Conservation (phyloP, 2,113 vertebrate genomes). For the Percopsis transmontana region DNA sequence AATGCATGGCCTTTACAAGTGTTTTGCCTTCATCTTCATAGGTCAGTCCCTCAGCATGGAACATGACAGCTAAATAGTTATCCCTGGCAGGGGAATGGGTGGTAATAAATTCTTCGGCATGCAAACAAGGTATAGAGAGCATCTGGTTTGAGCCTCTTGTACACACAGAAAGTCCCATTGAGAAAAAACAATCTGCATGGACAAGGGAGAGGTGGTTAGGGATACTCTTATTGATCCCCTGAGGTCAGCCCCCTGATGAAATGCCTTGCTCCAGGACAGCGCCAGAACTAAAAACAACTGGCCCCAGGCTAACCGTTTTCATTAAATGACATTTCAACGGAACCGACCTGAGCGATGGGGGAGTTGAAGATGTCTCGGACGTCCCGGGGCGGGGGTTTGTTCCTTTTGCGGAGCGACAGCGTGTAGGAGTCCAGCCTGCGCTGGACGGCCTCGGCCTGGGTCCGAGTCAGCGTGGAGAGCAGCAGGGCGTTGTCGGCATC, state of each 20-base stretch:
- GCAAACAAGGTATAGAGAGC: neutral
- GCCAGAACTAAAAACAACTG: too few relatives aligned
- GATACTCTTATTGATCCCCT: too few relatives aligned
- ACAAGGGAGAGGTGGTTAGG: too few relatives aligned
- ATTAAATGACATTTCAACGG: too few relatives aligned
- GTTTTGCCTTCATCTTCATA: constrained; percentile 45
- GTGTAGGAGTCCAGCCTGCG: constrained; percentile 83
- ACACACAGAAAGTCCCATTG: too few relatives aligned
- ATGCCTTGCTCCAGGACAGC: too few relatives aligned
- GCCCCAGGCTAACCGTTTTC: too few relatives aligned
- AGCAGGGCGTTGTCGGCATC: constrained; percentile 80
- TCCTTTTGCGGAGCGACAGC: constrained; percentile 80
- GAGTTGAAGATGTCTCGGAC: constrained; percentile 84
- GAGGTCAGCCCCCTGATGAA: too few relatives aligned
- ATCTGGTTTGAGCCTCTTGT: too few relatives aligned
- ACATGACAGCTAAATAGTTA: constrained; percentile 25
- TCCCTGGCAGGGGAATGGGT: constrained; percentile 18
- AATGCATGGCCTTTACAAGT: constrained; percentile 69
- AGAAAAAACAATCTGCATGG: too few relatives aligned
- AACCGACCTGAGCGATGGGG: constrained; percentile 69
- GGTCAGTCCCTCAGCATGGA: constrained; percentile 24
- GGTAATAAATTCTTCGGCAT: constrained; percentile 17
- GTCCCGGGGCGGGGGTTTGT: constrained; percentile 80
- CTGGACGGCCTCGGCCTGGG: constrained; percentile 85
- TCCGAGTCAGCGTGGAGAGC: constrained; percentile 87